Percentiles rank a stretch among this genome's conserved stretches.
Conservation (phyloP, 1,140 invertebrate genomes). For the Bacillus rossius region DNA sequence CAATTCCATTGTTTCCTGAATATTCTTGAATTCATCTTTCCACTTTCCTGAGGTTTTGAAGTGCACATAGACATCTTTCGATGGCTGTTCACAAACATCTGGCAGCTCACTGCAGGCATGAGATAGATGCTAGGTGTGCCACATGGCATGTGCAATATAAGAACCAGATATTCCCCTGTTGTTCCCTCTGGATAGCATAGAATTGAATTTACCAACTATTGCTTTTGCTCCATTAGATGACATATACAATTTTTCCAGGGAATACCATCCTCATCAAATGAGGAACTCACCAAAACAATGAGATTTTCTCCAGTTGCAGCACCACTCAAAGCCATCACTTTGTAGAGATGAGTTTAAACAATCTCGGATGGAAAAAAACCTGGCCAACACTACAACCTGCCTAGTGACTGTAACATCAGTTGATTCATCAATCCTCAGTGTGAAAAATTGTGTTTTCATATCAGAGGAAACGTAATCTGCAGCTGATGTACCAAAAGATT, state of each 20-base stretch:
- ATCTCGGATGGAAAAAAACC: not conserved
- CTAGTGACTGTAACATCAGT: not conserved
- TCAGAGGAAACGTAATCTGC: not conserved
- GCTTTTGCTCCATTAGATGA: not conserved
- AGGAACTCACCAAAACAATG: not conserved
- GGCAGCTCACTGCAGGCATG: not conserved
- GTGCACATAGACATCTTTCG: not conserved
- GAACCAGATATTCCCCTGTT: not conserved
- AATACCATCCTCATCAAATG: not conserved
- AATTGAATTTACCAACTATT: slow-evolving; percentile 1
- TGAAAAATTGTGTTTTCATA: not conserved
- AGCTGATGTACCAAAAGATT: not conserved
- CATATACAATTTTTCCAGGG: not conserved
- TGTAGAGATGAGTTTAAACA: not conserved
- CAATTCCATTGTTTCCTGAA: not conserved
- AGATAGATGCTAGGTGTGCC: not conserved
- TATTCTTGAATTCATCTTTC: not conserved
- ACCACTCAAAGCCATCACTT: not conserved
- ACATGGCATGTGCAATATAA: not conserved
- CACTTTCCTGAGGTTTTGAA: not conserved
- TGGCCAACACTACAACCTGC: not conserved
- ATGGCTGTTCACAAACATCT: not conserved
- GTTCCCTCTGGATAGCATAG: not conserved
- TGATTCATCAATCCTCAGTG: not conserved
- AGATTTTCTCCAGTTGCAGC: not conserved